Evolutionary conservation across 2,113 vertebrate species (phyloP), one percentile per base, ranked within the genome.

Genomic region (Aramus guarauna): DNA sequence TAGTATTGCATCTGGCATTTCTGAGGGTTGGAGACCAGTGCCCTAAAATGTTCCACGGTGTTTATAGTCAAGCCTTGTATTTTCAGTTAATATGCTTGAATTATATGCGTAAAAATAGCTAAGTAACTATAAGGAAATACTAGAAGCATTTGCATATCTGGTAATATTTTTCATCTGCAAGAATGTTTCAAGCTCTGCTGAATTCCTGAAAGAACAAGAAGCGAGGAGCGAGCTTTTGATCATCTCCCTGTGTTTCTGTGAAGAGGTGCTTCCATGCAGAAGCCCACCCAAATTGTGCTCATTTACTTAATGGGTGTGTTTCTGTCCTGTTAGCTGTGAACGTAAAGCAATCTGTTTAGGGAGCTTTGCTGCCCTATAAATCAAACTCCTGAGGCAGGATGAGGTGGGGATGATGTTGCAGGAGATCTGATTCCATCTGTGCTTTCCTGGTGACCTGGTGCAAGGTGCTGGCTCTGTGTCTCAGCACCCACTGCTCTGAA

Each of bases 1-100:
- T 36, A 7, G 20, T 13, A 4, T 37, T 34, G 24, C 34, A 27
- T 19, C 24, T 69, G 55, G 32, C 6, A 5, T 81, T 69, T 29
- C 36, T 26, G 41, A 75, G n/a, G 16, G 29, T 37, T 64, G 86
- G 58, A 64, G 43, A 69, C 34, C 13, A 27, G 26, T 52, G 74
- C 14, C 36, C 27, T 64, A 37, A 77, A 78, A 55, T 30, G 17
- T 29, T 68, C 0, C 0, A 1, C 18, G 3, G 11, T 16, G 43
- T 32, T 83, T 69, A 23, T 37, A 20, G 36, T 56, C 34, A 32
- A 29, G 29, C 13, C 16, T 58, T 32, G 7, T 53, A 13, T 91
- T 86, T 71, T 71, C 47, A 64, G 18, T 81, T 71, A 71, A 45
- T 53, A 13, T 29, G 11, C 34, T 48, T 63, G 29, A 73, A 72